Evolutionary conservation across 2,888 invertebrate genomes (phyloP), one percentile per base, ranked within the genome.

Genomic region (Lumbricus terrestris): DNA sequence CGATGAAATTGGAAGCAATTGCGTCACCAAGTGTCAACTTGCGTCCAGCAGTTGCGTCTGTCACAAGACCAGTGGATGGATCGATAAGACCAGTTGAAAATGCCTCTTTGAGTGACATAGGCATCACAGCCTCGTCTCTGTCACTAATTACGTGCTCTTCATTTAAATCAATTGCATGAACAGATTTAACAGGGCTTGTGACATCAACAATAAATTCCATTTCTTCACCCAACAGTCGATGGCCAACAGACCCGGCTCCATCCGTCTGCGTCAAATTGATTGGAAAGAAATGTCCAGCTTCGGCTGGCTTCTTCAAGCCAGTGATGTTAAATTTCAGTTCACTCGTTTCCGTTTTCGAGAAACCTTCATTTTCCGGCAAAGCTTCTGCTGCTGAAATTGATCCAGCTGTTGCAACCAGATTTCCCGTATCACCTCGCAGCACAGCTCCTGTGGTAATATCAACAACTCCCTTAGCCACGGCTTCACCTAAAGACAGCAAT

Each of bases 391-490:
- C 85, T 35, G 85, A 85, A 35, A 33, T 23, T 6, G 85, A 34
- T 15, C 37, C 85, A 34, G 34, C 35, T 37, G 18, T 34, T 34
- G 85, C 85, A 85, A 34, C 34, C 23, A 35, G 85, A 15, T 13
- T 18, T 85, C 23, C 85, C 34, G 35, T 20, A 23, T 35, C 35
- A 35, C 85, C 85, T 35, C 23, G 35, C 85, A 85, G 15, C 23
- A 90, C 40, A 33, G 37, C 35, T 18, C 90, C 40, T 0, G 38
- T 83, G 29, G 35, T n/a, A 0, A 83, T 3, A 90, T 90, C 83
- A 35, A 90, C 90, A 34, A 82, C 54, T n/a, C 89, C 89, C 47
- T 89, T 54, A 0, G 89, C 89, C n/a, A 90, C 42, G 18, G 90
- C 90, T 88, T 38, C 85, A 3, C 47, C 82, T 83, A 90, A 38